Evolutionary conservation across 2,888 invertebrate genomes (phyloP).

Genomic region (Nysson spinosus): DNA sequence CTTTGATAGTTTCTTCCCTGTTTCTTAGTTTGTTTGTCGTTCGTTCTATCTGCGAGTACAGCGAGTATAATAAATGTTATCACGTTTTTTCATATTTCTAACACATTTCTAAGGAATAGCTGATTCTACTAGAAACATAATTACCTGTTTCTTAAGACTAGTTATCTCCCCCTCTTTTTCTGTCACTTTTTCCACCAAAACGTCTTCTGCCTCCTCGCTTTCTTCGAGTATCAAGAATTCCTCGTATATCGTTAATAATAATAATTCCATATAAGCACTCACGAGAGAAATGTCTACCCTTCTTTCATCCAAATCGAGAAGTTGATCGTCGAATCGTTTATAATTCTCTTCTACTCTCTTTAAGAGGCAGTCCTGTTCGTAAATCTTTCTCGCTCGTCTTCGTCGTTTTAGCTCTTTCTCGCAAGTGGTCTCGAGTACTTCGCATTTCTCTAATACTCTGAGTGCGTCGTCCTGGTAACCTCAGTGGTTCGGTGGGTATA

Average conservation of each 20-base stretch:
- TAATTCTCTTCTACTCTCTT: conserved; percentile 81
- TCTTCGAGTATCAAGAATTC: conserved; percentile 86
- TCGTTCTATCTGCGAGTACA: conserved; percentile 52
- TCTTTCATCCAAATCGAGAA: conserved; percentile 80
- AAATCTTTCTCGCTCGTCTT: conserved; percentile 79
- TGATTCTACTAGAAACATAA: neutral
- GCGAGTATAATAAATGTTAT: conserved; percentile 5
- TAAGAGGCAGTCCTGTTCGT: conserved; percentile 84
- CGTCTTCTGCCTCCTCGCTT: conserved; percentile 85
- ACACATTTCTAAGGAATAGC: no score
- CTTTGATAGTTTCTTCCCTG: conserved; percentile 76
- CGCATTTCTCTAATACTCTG: conserved; percentile 46
- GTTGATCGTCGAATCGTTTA: conserved; percentile 82
- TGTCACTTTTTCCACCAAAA: conserved; percentile 81
- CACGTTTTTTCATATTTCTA: no score
- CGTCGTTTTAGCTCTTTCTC: conserved; percentile 81
- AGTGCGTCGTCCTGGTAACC: no score
- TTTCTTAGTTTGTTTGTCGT: conserved; percentile 77
- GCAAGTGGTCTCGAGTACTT: conserved; percentile 78
- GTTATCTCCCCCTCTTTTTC: conserved; percentile 79
- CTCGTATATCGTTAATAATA: conserved; percentile 84
- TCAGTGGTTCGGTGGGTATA: no score
- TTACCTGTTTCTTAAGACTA: conserved; percentile 54
- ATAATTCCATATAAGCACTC: conserved; percentile 81
- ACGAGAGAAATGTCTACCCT: conserved; percentile 81